Evolutionary conservation across 2,113 vertebrate genomes (phyloP), one percentile per base, ranked within the genome.

Genomic region (Campylorhamphus procurvoides): DNA sequence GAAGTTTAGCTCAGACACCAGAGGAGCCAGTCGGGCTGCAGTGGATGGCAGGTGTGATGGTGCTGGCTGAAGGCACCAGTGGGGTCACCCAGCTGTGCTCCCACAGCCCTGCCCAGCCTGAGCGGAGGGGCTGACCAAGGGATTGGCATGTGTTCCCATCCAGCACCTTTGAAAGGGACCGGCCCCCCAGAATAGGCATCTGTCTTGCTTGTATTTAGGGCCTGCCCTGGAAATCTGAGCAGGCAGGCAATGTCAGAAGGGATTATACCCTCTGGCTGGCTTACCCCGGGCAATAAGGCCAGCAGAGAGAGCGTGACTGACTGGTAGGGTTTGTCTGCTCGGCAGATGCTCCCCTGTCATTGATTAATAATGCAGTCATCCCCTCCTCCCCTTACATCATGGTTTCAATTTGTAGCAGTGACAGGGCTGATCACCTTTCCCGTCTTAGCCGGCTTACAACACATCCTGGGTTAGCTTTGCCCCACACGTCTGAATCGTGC

Each of bases 351-450:
- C 1, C 69, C 49, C 52, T 1, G 31, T 40, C 83, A 20, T n/a
- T 86, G 55, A 85, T 71, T 90, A 90, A 59, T 81, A 78, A 68
- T 7, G 62, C 56, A 24, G 64, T 29, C 22, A 3, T 68, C 68
- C 71, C 44, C 56, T 92, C 60, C 90, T 90, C 85, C 31, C 0
- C 76, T 95, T 81, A 92, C 93, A 84, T 78, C 93, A 75, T 11
- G 80, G 49, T 90, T 96, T 92, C 95, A 91, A 71, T 96, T 84
- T 80, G 81, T 80, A 80, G 50, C 72, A 8, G 78, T 66, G 84
- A 71, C 93, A 28, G 74, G 72, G 92, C 87, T 17, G 93, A 93
- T 96, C 82, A 53, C 82, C 81, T 91, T 85, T 64, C 75, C 5
- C 46, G 42, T 46, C 67, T 72, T 18, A 59, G 59, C 68, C 1